Conservation (phyloP, 2,113 vertebrate species). For the Egretta garzetta region DNA sequence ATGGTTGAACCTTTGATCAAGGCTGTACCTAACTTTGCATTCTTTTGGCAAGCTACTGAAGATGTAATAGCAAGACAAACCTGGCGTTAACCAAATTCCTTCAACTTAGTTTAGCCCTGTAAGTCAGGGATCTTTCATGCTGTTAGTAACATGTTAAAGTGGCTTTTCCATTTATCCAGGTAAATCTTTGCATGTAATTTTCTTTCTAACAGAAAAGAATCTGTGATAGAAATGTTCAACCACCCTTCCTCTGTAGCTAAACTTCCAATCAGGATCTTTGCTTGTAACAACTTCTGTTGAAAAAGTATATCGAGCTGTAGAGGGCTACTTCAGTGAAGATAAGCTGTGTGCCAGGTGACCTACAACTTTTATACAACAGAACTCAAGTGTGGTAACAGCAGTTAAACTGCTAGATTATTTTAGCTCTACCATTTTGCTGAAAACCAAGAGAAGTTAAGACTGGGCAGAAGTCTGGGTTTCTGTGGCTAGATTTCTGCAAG, state of each 20-base stretch:
- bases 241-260: background rate
- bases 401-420: background rate
- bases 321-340: background rate
- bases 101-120: background rate
- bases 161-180: background rate
- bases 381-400: fast-evolving
- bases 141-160: background rate
- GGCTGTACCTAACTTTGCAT: background rate
- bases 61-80: background rate
- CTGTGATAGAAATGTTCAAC: background rate
- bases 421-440: background rate
- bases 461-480: background rate
- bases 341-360: background rate
- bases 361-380: background rate
- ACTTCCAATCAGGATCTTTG: background rate
- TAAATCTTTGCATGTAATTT: background rate
- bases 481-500: background rate
- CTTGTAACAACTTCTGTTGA: background rate
- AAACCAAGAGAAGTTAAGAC: background rate
- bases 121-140: background rate
- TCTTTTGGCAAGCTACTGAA: background rate
- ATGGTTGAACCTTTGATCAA: background rate
- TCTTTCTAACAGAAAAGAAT: background rate
- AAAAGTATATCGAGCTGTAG: background rate
- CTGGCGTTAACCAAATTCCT: background rate